Percentiles rank a stretch among this genome's conserved stretches.
These are phyloP conservation scores for Bufo bufo DNA, from an alignment of 2,113 vertebrate species.

Conservation along the genomic window DNA sequence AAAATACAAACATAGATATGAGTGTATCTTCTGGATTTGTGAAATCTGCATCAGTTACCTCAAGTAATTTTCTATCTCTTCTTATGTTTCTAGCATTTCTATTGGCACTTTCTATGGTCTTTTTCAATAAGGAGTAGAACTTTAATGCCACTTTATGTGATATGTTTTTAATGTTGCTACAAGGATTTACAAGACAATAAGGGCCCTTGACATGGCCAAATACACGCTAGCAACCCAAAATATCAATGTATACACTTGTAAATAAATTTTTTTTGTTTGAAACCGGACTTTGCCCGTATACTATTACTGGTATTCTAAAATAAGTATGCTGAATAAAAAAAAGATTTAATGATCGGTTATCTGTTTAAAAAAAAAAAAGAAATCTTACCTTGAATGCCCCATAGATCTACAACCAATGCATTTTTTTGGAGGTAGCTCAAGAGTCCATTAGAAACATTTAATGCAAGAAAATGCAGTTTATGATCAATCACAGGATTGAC, in stretches of 20 bases:
- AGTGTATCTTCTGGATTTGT: background rate
- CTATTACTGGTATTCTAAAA: background rate
- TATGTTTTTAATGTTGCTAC: too few relatives aligned
- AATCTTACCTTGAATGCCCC: constrained; percentile 86
- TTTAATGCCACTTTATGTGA: too few relatives aligned
- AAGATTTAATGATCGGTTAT: background rate
- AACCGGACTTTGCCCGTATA: background rate
- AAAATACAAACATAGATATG: background rate
- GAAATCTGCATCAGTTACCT: background rate
- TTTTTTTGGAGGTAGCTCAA: constrained; percentile 84
- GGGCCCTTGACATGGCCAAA: too few relatives aligned
- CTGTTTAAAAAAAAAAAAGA: background rate
- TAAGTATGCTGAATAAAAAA: background rate
- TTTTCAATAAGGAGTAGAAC: background rate
- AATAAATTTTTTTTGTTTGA: too few relatives aligned
- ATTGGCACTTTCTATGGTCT: background rate
- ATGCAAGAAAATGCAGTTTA: constrained; percentile 74
- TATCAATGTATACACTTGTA: too few relatives aligned
- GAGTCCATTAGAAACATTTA: constrained; percentile 75
- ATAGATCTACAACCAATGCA: constrained; percentile 85
- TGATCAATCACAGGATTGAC: constrained; percentile 80
- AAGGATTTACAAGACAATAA: too few relatives aligned
- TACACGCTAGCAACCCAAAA: too few relatives aligned
- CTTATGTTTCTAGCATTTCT: background rate
- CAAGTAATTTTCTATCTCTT: background rate